These are phyloP conservation scores for Cosmopolites sordidus DNA, from an alignment of 2,888 invertebrate species.

Conservation along the genomic window DNA sequence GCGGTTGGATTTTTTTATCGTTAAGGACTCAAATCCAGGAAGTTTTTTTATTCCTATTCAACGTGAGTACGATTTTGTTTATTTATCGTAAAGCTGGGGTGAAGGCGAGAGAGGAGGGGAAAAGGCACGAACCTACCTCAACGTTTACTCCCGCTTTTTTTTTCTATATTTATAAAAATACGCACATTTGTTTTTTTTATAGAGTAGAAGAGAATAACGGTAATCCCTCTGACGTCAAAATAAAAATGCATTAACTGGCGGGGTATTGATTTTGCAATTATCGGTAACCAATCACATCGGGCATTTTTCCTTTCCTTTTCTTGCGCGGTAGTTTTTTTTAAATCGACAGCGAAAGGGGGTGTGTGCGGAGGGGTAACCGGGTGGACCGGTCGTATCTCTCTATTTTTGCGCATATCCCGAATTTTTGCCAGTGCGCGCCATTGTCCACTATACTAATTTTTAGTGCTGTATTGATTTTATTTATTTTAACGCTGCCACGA, in stretches of 20 bases:
- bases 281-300: constrained; percentile 51
- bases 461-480: constrained; percentile 49
- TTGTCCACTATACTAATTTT: constrained; percentile 50
- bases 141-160: too few species aligned
- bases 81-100: too few species aligned
- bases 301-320: constrained; percentile 44
- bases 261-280: constrained; percentile 51
- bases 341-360: constrained; percentile 10
- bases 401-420: constrained; percentile 48
- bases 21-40: too few species aligned
- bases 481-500: constrained; percentile 37
- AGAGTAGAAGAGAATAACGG: too few species aligned
- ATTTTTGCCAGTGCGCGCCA: constrained; percentile 49
- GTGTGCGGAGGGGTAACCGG: neutral
- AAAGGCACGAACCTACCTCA: too few species aligned
- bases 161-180: too few species aligned
- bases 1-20: neutral
- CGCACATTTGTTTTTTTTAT: too few species aligned
- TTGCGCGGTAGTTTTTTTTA: constrained; percentile 15
- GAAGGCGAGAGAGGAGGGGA: too few species aligned
- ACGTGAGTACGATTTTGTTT: too few species aligned
- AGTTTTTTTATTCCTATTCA: too few species aligned
- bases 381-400: constrained; percentile 26
- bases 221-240: too few species aligned
- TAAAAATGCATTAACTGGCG: too few species aligned